Conservation (phyloP, 92 coral and sea anemone species). For the Chrysogorgia sp. region DNA sequence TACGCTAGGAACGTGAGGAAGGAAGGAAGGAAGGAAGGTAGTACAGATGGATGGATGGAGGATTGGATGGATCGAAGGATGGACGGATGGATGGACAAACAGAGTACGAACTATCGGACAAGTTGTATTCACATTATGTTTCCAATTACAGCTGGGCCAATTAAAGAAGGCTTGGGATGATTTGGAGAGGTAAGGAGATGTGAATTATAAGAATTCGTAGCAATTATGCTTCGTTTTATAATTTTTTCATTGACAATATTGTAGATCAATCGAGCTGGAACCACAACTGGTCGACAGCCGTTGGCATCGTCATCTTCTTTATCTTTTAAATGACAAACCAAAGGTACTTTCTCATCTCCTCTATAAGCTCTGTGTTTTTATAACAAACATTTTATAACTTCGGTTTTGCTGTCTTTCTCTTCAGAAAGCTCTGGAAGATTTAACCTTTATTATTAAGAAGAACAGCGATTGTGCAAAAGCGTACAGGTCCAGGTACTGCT, state of each 20-base stretch:
- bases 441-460: slow-evolving; percentile 84
- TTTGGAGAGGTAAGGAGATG: slow-evolving; percentile 66
- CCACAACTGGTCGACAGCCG: slow-evolving; percentile 83
- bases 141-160: slow-evolving; percentile 71
- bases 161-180: slow-evolving; percentile 90
- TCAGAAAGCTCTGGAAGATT: slow-evolving; percentile 92
- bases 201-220: neutral
- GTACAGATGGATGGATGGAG: too few species aligned
- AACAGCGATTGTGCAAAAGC: slow-evolving; percentile 78
- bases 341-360: slow-evolving; percentile 58
- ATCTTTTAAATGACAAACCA: slow-evolving; percentile 76
- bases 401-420: neutral
- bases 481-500: slow-evolving; percentile 88
- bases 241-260: neutral
- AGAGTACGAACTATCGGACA: too few species aligned
- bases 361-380: neutral
- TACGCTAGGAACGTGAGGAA: too few species aligned
- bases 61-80: too few species aligned
- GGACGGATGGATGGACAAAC: too few species aligned
- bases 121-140: neutral
- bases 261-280: slow-evolving; percentile 85
- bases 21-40: too few species aligned
- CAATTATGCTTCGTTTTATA: neutral
- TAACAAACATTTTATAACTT: neutral
- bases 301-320: slow-evolving; percentile 96